Evolutionary conservation across 2,888 invertebrate species (phyloP), one percentile per base, ranked within the genome.

Genomic region (Chrysolina haemoptera): DNA sequence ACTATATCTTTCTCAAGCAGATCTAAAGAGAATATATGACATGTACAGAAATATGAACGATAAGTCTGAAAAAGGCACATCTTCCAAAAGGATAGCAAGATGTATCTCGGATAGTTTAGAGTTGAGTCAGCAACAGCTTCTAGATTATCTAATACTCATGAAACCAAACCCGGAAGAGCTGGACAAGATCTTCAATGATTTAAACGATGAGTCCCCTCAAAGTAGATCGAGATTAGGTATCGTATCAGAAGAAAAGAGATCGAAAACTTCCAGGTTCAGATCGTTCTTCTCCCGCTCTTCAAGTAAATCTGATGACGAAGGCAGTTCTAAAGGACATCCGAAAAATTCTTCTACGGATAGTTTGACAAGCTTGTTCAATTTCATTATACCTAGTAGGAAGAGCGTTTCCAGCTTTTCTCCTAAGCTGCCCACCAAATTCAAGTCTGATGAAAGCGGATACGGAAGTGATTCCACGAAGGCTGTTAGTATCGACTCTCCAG

Each of bases 401-500:
- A 82, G 83, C 65, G 81, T 79, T 76, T 84, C 84, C 73, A 85
- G 84, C 82, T 84, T 71, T 27, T 79, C 81, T 1, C 78, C 81
- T 40, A 76, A 74, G 16, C 79, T 82, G 12, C 77, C 78, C 16
- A 74, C 76, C 55, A 80, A 82, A 79, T 80, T 81, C 75, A 88
- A 85, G 82, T 84, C 80, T 11, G 91, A 91, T 79, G 91, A 91
- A 83, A 91, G 91, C 81, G 91, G 91, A 16, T 91, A 92, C 81
- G 91, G 91, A 76, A 90, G 90, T 62, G 91, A 91, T 82, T 90
- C 90, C 16, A 91, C 90, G 0, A 85, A 90, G 77, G 84, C 90
- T 67, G 87, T 89, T 1, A 89, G 89, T 5, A 88, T 89, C 12
- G 90, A 90, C 83, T 90, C 90, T 1, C 90, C 90, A 0, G 87